These are phyloP conservation scores for Erithacus rubecula DNA, from an alignment of 2,797 vertebrate genomes.

Conservation along the genomic window DNA sequence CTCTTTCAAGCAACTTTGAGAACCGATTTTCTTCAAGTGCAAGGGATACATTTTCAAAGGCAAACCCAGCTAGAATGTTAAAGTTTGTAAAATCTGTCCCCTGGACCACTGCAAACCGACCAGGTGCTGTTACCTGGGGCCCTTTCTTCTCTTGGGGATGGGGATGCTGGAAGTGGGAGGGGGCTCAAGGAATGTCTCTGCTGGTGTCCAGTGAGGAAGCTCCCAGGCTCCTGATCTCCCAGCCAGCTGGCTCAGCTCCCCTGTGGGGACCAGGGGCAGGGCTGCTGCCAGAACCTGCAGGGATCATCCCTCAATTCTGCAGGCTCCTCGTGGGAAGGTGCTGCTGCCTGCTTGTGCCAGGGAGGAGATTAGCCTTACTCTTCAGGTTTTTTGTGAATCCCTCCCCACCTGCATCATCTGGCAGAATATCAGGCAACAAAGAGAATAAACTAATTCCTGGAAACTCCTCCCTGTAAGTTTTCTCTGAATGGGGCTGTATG, in stretches of 20 bases:
- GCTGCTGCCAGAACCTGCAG: neutral
- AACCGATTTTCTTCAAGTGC: neutral
- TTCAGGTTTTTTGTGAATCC: neutral
- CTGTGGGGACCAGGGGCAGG: fast-evolving
- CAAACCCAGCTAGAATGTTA: neutral
- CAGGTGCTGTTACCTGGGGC: neutral
- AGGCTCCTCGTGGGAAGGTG: neutral
- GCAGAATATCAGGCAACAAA: constrained; percentile 2
- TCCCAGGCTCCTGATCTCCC: neutral
- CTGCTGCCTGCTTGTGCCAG: neutral
- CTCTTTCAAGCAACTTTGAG: constrained; percentile 51
- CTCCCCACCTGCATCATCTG: neutral
- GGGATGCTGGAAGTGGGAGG: fast-evolving
- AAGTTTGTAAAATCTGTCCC: neutral
- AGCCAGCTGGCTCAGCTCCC: fast-evolving
- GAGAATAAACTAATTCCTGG: constrained; percentile 18
- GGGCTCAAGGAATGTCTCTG: fast-evolving
- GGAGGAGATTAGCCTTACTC: neutral
- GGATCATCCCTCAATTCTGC: neutral
- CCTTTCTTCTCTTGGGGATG: fast-evolving
- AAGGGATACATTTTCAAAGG: neutral
- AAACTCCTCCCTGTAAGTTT: constrained; percentile 15
- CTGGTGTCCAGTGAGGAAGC: fast-evolving
- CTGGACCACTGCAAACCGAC: fast-evolving
- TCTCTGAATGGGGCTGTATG: neutral